These are phyloP conservation scores for Dryoscopus gambensis DNA, from an alignment of 2,113 vertebrate genomes.

Conservation along the genomic window DNA sequence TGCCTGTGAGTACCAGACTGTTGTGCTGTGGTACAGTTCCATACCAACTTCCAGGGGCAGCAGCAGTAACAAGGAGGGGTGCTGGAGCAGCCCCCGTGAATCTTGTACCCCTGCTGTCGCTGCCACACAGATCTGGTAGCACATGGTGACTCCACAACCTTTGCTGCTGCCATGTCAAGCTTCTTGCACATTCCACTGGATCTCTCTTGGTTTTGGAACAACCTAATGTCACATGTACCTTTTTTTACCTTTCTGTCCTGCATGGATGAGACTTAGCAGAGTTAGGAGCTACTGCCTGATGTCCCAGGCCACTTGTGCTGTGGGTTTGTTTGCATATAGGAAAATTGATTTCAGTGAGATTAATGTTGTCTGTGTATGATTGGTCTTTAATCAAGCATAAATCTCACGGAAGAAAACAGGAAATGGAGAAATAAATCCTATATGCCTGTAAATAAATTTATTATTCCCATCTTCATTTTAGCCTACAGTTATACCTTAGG, in stretches of 20 bases:
- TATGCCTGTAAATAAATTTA: background rate
- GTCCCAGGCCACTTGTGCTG: background rate
- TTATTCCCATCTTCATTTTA: background rate
- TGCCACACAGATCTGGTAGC: too few species aligned
- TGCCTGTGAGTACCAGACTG: background rate
- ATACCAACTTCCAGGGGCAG: fast-evolving
- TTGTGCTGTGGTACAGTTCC: background rate
- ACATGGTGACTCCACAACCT: background rate
- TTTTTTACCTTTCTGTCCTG: background rate
- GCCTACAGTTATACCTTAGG: background rate
- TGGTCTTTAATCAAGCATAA: background rate
- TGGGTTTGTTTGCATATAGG: background rate
- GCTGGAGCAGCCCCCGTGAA: fast-evolving
- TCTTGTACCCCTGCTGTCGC: fast-evolving
- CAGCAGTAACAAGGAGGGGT: background rate
- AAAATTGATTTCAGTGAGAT: background rate
- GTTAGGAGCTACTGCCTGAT: background rate
- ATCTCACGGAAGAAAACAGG: background rate
- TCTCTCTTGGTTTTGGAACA: background rate
- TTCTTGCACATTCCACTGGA: background rate
- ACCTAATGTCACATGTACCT: background rate
- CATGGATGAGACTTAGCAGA: background rate
- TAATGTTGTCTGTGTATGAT: background rate
- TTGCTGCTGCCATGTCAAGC: background rate
- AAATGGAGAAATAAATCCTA: background rate